Evolutionary conservation across 2,888 invertebrate genomes (phyloP).

Genomic region (Ernsta delagoae): DNA sequence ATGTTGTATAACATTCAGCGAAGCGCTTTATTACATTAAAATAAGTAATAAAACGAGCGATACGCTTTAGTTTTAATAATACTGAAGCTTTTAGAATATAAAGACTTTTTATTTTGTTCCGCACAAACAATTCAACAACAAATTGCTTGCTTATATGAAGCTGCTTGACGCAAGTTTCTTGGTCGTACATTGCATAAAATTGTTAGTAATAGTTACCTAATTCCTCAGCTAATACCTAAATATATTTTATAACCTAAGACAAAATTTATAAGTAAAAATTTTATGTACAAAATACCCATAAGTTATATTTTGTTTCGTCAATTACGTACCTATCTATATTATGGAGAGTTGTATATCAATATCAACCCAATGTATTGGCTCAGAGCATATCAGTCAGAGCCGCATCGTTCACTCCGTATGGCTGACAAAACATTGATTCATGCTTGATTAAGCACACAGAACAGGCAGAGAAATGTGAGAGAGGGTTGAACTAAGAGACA

Average conservation of each 20-base stretch:
- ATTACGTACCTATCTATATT: too few relatives aligned
- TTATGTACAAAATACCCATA: too few relatives aligned
- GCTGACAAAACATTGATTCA: constrained; percentile 68
- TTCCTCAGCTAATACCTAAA: too few relatives aligned
- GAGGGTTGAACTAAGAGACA: too few relatives aligned
- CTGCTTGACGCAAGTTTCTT: neutral
- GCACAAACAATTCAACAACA: constrained; percentile 1
- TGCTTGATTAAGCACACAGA: constrained; percentile 58
- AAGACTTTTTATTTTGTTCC: constrained; percentile 10
- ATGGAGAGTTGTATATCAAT: neutral
- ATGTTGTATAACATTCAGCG: constrained; percentile 25
- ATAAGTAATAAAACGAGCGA: constrained; percentile 31
- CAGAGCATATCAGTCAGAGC: constrained; percentile 29
- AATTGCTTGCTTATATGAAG: constrained; percentile 7
- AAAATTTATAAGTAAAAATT: too few relatives aligned
- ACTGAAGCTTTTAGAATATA: constrained; percentile 20
- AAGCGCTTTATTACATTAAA: constrained; percentile 34
- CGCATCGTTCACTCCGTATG: constrained; percentile 43
- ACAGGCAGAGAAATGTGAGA: too few relatives aligned
- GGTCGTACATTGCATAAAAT: neutral
- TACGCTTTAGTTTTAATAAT: constrained; percentile 30
- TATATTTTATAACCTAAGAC: too few relatives aligned
- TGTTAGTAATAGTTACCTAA: neutral
- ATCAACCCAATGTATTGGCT: constrained; percentile 33
- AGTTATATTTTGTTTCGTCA: too few relatives aligned